These are phyloP conservation scores for Bubo blakistoni DNA, from an alignment of 2,113 vertebrate genomes.

Conservation along the genomic window DNA sequence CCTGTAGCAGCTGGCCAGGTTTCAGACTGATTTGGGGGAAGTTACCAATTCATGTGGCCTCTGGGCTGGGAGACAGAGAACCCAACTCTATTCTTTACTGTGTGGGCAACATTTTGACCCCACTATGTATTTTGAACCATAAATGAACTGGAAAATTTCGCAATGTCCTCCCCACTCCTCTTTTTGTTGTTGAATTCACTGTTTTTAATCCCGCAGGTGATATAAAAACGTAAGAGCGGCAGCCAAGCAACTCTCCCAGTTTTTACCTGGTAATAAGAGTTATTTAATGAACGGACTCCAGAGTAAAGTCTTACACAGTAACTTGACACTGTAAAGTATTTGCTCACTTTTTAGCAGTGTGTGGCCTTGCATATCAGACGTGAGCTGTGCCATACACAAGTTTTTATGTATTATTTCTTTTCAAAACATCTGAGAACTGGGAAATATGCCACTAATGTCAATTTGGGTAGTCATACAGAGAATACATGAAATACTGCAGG, in stretches of 20 bases:
- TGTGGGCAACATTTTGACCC: not conserved
- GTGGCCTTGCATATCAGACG: not conserved
- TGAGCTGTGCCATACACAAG: not conserved
- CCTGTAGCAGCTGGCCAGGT: not conserved
- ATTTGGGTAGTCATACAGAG: not conserved
- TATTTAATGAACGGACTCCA: not conserved
- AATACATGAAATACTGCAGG: not conserved
- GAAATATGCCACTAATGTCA: not conserved
- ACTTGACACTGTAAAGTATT: not conserved
- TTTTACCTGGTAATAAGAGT: slow-evolving; percentile 34
- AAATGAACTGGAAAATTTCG: not conserved
- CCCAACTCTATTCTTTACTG: not conserved
- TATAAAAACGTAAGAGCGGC: not conserved
- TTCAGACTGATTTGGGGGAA: not conserved
- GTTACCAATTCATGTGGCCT: not conserved
- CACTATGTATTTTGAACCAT: not conserved
- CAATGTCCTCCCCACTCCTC: not conserved
- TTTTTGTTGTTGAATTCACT: slow-evolving; percentile 23
- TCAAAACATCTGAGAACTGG: not conserved
- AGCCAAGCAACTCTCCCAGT: slow-evolving; percentile 15
- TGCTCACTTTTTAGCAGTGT: not conserved
- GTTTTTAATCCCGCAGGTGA: slow-evolving; percentile 18
- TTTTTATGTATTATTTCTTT: not conserved
- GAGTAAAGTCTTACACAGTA: not conserved
- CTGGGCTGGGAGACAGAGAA: not conserved